Base-by-base conservation (phyloP, 2,888 invertebrate species). In the Melanchra persicariae region DNA sequence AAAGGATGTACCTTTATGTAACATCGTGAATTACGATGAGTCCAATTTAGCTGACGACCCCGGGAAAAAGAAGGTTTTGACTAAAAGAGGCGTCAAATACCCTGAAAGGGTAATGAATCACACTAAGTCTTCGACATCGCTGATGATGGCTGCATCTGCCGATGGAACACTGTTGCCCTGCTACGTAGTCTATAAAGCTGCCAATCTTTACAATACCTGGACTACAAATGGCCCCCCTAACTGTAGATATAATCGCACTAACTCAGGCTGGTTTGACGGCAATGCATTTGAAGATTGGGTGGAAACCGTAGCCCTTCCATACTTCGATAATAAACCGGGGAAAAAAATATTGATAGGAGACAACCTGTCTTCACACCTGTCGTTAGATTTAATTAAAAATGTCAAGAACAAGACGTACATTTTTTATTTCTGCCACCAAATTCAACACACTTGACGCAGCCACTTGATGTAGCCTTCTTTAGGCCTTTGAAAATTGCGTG, bases 151-250 rank as follows among this genome's bases (percentile, higher is more conserved):
- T 64, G 90, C 85, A 15, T 86, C 88, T 54, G 92, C 93, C 15
- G 83, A 76, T 65, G 93, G 93, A 9, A 72, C 81, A 54, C 30
- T 91, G 4, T 77, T 93, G 40, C 92, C 93, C 8, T 84, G 86
- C 34, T 94, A 93, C 79, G 89, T 93, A 8, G 91, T 93, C 0
- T 93, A 93, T 78, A 95, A 93, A 82, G 84, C 92, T 2, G 82
- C 85, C 68, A 65, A 91, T 70, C 52, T 94, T n/a, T 92, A 89
- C 81, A 74, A 87, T 54, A 87, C 89, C 12, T 95, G 94, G 94
- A 87, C 83, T 9, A 79, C 82, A 77, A 88, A 89, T 60, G 94
- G 93, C 12, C 93, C 92, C 24, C 22, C 34, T 43, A 40, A 57
- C n/a, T 65, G 87, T 60, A 60, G 90, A 8, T 95, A 92, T 77